Base-by-base conservation (phyloP, 1,140 invertebrate species). In the Octopus sinensis region DNA sequence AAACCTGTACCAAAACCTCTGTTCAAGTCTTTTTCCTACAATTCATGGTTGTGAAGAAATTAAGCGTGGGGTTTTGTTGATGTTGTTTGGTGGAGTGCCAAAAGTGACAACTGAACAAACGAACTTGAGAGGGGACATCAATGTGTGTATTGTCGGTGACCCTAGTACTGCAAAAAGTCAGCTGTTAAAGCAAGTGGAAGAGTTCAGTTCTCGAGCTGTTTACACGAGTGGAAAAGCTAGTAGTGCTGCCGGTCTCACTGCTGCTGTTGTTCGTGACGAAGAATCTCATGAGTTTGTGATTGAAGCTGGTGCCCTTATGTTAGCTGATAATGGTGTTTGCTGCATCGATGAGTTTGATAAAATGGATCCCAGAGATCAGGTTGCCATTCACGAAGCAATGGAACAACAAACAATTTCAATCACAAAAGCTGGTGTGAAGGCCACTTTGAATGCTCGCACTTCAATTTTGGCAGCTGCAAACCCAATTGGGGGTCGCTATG, bases 311-410 rank as follows among this genome's bases (percentile, higher is more conserved):
- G 98, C 98, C 5, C 91, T 99, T 5, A 99, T 99, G 97, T 93
- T 99, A 86, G 98, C 98, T 0, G 98, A 99, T 91, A 99, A 99
- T 91, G 98, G 98, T 17, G 96, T 99, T 53, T 99, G 98, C 90
- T 99, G 98, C 89, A 99, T 99, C 86, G 98, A 99, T 90, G 98
- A 99, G 92, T 99, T 99, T 91, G 98, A 99, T 88, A 99, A 99
- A 92, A 99, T 99, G 98, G 98, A 99, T 90, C 93, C 93, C 1
- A 94, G 94, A 82, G 98, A 99, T 93, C 98, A 99, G 91, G 97
- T 99, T 6, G 98, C 98, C 53, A 99, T 99, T 88, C 98, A 99
- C 91, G 98, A 99, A 92, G 98, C 98, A 77, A 99, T 99, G 98
- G 98, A 99, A 93, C 98, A 99, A 89, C 98, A 99, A 91, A 99